phyloP scores from a whole-genome alignment of 2,888 invertebrate genomes.

The Strigamia maritima region DNA sequence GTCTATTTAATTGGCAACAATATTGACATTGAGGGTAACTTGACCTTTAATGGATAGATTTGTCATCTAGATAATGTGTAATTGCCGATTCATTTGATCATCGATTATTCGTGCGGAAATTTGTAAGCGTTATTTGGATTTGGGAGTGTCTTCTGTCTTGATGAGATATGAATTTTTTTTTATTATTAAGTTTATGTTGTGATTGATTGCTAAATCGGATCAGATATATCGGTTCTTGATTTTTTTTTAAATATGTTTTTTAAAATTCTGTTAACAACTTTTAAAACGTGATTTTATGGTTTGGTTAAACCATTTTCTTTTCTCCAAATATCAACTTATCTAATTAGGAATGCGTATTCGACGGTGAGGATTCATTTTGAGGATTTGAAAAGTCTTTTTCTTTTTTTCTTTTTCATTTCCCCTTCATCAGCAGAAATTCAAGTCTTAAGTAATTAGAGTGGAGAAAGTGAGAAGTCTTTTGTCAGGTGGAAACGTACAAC shows the following conservation, averaged over 20 bases:
- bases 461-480: background rate
- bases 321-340: slow-evolving; percentile 7
- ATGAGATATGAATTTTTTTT: slow-evolving; percentile 9
- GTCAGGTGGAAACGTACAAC: slow-evolving; percentile 13
- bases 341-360: slow-evolving; percentile 2
- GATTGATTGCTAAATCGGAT: background rate
- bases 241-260: background rate
- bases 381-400: background rate
- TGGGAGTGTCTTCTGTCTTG: background rate
- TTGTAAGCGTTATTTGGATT: background rate
- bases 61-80: no score
- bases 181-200: background rate
- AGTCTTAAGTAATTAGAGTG: slow-evolving; percentile 8
- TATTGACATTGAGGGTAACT: no score
- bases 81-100: background rate
- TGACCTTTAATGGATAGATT: no score
- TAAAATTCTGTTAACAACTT: background rate
- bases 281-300: background rate
- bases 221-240: background rate
- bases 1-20: no score
- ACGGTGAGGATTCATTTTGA: background rate
- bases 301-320: background rate
- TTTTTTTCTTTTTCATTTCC: background rate
- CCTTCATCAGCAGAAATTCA: background rate
- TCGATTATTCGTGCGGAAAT: background rate